Conservation (phyloP, 2,888 invertebrate genomes). For the Exocentrus adspersus region DNA sequence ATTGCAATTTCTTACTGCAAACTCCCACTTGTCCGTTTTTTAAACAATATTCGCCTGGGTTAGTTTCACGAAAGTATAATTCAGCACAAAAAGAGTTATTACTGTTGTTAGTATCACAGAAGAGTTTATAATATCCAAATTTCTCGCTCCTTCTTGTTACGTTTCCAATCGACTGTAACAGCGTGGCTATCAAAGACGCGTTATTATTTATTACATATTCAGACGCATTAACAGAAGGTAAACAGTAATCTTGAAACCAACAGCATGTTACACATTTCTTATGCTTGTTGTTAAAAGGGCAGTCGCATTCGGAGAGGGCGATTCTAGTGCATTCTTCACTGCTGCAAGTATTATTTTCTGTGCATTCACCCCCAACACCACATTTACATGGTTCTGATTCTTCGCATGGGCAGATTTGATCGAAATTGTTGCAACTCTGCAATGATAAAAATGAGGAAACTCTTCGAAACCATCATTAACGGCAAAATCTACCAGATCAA, state of each 20-base stretch:
- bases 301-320: slow-evolving; percentile 64
- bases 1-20: slow-evolving; percentile 26
- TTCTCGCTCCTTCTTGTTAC: neutral
- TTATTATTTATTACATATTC: slow-evolving; percentile 24
- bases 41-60: slow-evolving; percentile 40
- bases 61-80: slow-evolving; percentile 40
- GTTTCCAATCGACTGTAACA: slow-evolving; percentile 4
- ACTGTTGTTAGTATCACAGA: no score
- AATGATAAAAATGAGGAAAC: neutral
- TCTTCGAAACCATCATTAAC: no score
- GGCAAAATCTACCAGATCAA: slow-evolving; percentile 32
- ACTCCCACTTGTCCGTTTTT: slow-evolving; percentile 45
- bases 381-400: slow-evolving; percentile 59
- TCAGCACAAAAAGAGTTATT: slow-evolving; percentile 30
- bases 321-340: slow-evolving; percentile 66
- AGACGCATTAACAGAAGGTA: slow-evolving; percentile 29
- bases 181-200: neutral
- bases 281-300: slow-evolving; percentile 48
- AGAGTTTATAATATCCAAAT: slow-evolving; percentile 31
- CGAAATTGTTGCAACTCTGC: slow-evolving; percentile 62
- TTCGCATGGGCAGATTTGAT: slow-evolving; percentile 61
- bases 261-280: slow-evolving; percentile 45
- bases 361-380: slow-evolving; percentile 65
- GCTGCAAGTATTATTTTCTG: slow-evolving; percentile 64
- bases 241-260: slow-evolving; percentile 30